Conservation (phyloP, 2,888 invertebrate genomes). For the Drosophila paranaensis region DNA sequence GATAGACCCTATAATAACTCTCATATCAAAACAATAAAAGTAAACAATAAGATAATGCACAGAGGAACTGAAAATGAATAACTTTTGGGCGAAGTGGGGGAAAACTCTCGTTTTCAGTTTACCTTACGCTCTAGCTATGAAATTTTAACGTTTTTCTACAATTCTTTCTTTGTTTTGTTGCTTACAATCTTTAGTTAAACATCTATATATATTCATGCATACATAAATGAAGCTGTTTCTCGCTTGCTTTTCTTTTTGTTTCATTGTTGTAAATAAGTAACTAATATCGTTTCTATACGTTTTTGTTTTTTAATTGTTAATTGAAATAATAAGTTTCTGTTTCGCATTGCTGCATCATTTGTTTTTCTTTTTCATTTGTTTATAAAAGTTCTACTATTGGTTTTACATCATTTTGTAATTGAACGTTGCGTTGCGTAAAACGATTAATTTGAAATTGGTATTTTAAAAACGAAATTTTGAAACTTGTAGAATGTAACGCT, state of each 20-base stretch:
- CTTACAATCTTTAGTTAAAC: slow-evolving; percentile 51
- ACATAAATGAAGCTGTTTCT: slow-evolving; percentile 20
- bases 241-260: slow-evolving; percentile 11
- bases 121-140: slow-evolving; percentile 70
- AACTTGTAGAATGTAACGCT: slow-evolving; percentile 35
- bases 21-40: slow-evolving; percentile 35
- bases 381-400: slow-evolving; percentile 49
- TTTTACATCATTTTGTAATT: slow-evolving; percentile 44
- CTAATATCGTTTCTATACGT: slow-evolving; percentile 51
- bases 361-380: slow-evolving; percentile 2
- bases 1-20: slow-evolving; percentile 16
- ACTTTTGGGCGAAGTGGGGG: slow-evolving; percentile 1
- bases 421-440: slow-evolving; percentile 47
- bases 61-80: slow-evolving; percentile 24
- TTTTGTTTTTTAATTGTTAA: slow-evolving; percentile 58
- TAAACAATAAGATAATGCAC: slow-evolving; percentile 29
- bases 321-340: slow-evolving; percentile 62
- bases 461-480: slow-evolving; percentile 36
- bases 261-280: slow-evolving; percentile 49
- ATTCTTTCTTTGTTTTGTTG: slow-evolving; percentile 20
- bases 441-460: slow-evolving; percentile 56
- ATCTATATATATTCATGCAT: slow-evolving; percentile 43
- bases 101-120: slow-evolving; percentile 26
- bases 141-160: slow-evolving; percentile 31
- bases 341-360: slow-evolving; percentile 42